phyloP scores from a whole-genome alignment of 2,113 vertebrate species.

The Xenopus borealis region DNA sequence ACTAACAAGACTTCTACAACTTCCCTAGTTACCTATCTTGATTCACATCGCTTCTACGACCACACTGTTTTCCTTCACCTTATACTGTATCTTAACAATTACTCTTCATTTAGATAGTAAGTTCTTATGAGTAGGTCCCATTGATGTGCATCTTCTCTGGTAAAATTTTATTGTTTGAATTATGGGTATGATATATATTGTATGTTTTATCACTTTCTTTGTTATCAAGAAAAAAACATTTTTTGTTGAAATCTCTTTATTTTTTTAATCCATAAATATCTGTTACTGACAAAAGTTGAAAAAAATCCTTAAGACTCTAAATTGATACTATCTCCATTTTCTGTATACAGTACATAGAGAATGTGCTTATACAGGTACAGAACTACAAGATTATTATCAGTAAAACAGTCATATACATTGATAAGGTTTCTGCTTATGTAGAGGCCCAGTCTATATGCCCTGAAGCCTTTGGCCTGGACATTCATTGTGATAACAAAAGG shows the following conservation, averaged over 20 bases:
- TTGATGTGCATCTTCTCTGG: no score
- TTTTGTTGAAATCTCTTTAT: constrained; percentile 17
- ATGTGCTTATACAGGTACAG: constrained; percentile 82
- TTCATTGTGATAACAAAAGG: neutral
- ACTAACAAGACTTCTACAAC: no score
- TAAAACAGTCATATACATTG: constrained; percentile 72
- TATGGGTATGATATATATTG: no score
- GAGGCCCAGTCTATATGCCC: neutral
- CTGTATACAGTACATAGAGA: constrained; percentile 76
- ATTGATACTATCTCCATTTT: constrained; percentile 22
- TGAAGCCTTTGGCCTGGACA: neutral
- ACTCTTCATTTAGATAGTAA: no score
- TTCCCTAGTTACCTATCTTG: no score
- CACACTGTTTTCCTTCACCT: no score
- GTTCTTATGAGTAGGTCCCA: no score
- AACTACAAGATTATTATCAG: constrained; percentile 74
- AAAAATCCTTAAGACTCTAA: constrained; percentile 4
- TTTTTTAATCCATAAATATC: constrained; percentile 20
- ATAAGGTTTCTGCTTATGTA: constrained; percentile 63
- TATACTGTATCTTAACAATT: no score
- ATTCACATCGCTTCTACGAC: no score
- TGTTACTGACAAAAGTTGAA: constrained; percentile 20
- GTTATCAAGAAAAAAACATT: no score
- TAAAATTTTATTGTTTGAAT: no score
- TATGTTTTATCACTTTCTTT: no score